A percentile compares a stretch with the other conserved stretches of the same genome.
phyloP scores from a whole-genome alignment of 30 jellyfish, hydroid and myxozoan genomes.

The Mastigias papua region DNA sequence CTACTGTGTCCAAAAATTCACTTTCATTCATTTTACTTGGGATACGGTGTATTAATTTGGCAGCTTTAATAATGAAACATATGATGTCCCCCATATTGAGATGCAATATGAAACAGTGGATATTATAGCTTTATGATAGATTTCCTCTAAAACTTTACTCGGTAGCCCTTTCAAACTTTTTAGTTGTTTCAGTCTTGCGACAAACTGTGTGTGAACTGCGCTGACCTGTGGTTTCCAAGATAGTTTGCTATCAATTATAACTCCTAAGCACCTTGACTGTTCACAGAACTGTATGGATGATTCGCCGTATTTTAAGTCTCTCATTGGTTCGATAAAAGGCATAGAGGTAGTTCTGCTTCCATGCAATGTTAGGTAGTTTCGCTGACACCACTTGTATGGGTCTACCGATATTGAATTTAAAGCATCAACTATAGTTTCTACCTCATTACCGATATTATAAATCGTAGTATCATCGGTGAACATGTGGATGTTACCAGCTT shows the following conservation, averaged over 20 bases:
- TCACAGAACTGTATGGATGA: constrained; percentile 39
- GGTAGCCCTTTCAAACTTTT: constrained; percentile 18
- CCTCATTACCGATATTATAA: constrained; percentile 40
- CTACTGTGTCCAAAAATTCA: constrained; percentile 4
- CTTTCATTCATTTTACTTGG: constrained; percentile 8
- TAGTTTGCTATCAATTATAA: constrained; percentile 43
- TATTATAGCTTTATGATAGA: constrained; percentile 17
- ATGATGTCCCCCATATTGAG: constrained; percentile 14
- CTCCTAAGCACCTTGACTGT: constrained; percentile 54
- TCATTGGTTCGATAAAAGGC: constrained; percentile 72
- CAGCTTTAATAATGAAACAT: constrained; percentile 27
- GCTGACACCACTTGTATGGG: constrained; percentile 40
- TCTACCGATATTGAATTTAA: constrained; percentile 3
- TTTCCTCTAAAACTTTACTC: constrained; percentile 28
- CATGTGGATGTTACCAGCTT: constrained; percentile 36
- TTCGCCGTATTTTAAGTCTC: constrained; percentile 40
- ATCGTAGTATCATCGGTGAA: constrained; percentile 73
- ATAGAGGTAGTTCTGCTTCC: constrained; percentile 55
- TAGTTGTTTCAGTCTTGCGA: constrained; percentile 14
- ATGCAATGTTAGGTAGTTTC: constrained; percentile 47
- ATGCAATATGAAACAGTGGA: constrained; percentile 44
- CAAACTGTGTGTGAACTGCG: constrained; percentile 15
- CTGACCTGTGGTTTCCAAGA: constrained; percentile 53
- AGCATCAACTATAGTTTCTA: constrained; percentile 33
- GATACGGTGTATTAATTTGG: constrained; percentile 26